Base-by-base conservation (phyloP, 2,888 invertebrate species). In the Chymomyza procnemis region DNA sequence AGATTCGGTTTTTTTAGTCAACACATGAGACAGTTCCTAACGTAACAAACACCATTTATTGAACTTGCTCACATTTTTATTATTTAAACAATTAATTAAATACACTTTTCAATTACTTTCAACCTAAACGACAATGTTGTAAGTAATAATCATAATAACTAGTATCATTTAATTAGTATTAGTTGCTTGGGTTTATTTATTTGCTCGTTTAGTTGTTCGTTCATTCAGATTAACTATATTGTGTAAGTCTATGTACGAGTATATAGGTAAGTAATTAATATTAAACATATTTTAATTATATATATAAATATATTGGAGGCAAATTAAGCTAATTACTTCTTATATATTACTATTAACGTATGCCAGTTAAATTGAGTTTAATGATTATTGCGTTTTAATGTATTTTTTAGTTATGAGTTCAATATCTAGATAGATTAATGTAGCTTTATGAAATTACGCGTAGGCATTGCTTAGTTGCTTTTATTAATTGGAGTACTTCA, bases 401-500 rank as follows among this genome's bases (percentile, higher is more conserved):
- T 56, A 57, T 58, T 26, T 26, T 26, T 6, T 64, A 30, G 50
- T 63, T 69, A 60, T 69, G 47, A 48, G 48, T 60, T 64, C 52
- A 66, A 72, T 73, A 63, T 46, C 55, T 56, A 56, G 46, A 59
- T 47, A 54, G 55, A 68, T 52, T n/a, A n/a, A 74, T 50, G 74
- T 80, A 80, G 81, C 81, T 76, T 85, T 79, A 81, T 85, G 82
- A 81, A 83, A 87, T 87, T 85, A 81, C 85, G 81, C 81, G 85
- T 87, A 81, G 81, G 81, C 81, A 82, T 77, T 75, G 71, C 71
- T 85, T 81, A 87, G 85, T 81, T 81, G 87, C 81, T 81, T 81
- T 85, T 85, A 79, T 86, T 79, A 80, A 69, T 72, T 67, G 21
- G 50, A 5, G 12, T 9, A 1, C 34, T 41, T 41, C 12, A 12